Percentiles rank a stretch among this genome's conserved stretches.
Evolutionary conservation across 2,888 invertebrate genomes (phyloP).

Genomic region (Stenodera caucasica): DNA sequence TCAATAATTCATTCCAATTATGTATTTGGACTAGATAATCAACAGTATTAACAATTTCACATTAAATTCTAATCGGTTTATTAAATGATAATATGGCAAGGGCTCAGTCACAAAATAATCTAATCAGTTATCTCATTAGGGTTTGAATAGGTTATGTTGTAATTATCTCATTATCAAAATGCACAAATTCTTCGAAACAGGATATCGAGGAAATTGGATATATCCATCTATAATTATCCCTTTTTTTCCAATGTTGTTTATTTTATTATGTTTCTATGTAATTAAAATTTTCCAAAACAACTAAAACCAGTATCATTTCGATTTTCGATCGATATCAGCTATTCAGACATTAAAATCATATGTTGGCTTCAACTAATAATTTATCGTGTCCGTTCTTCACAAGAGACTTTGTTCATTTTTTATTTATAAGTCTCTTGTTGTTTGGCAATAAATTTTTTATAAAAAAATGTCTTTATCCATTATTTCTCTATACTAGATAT

Average conservation of each 20-base stretch:
- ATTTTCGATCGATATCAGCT: background rate
- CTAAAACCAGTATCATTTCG: background rate
- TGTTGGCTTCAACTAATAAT: background rate
- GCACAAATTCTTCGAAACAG: background rate
- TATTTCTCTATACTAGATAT: too few relatives aligned
- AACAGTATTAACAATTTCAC: too few relatives aligned
- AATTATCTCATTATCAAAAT: background rate
- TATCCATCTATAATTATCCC: too few relatives aligned
- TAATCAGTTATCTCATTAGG: background rate
- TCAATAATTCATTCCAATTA: background rate
- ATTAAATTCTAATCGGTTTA: slow-evolving; percentile 3
- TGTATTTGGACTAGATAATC: too few relatives aligned
- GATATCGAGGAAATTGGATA: background rate
- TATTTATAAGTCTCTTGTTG: too few relatives aligned
- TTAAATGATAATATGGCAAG: background rate
- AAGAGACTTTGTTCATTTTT: background rate
- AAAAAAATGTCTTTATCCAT: too few relatives aligned
- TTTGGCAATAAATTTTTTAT: too few relatives aligned
- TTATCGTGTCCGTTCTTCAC: background rate
- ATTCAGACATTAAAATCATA: background rate
- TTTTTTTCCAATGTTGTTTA: too few relatives aligned
- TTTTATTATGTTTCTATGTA: too few relatives aligned
- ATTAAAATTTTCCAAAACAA: too few relatives aligned
- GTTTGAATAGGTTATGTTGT: background rate
- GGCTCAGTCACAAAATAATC: background rate